A percentile compares a stretch with the other conserved stretches of the same genome.
phyloP scores from a whole-genome alignment of 64 coral and sea anemone genomes.

The Astreopora myriophthalma region DNA sequence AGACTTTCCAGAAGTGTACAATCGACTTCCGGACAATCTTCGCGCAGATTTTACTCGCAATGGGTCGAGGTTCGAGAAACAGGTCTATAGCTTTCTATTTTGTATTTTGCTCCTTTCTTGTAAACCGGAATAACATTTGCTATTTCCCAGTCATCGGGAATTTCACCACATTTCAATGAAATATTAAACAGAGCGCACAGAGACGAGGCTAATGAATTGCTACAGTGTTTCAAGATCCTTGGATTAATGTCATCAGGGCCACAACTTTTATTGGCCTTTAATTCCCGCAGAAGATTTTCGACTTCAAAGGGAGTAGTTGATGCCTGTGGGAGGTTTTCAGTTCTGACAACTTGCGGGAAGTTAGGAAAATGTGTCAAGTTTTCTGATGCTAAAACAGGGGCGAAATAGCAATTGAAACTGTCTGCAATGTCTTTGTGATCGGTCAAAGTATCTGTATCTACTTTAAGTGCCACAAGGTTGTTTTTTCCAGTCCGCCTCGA shows the following conservation, averaged over 20 bases:
- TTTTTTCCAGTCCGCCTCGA: background rate
- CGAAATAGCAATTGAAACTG: background rate
- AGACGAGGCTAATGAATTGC: background rate
- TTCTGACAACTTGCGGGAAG: background rate
- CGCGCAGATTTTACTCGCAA: no score
- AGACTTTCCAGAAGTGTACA: background rate
- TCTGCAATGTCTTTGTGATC: background rate
- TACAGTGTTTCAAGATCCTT: background rate
- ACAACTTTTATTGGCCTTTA: background rate
- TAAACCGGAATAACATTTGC: slow-evolving; percentile 18
- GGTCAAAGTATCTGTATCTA: background rate
- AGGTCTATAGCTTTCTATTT: slow-evolving; percentile 3
- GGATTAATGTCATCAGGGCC: background rate
- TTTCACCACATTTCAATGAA: slow-evolving; percentile 4
- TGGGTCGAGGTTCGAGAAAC: slow-evolving; percentile 2
- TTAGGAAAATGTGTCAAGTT: background rate
- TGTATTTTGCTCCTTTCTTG: slow-evolving; percentile 14
- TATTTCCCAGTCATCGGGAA: slow-evolving; percentile 34
- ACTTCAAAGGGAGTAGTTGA: background rate
- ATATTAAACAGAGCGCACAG: background rate
- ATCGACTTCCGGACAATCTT: background rate
- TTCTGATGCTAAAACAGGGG: background rate
- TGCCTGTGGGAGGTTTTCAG: background rate
- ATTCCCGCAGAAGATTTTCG: background rate
- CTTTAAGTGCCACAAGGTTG: background rate